phyloP scores from a whole-genome alignment of 2,797 vertebrate species.

The Ibycter americanus region DNA sequence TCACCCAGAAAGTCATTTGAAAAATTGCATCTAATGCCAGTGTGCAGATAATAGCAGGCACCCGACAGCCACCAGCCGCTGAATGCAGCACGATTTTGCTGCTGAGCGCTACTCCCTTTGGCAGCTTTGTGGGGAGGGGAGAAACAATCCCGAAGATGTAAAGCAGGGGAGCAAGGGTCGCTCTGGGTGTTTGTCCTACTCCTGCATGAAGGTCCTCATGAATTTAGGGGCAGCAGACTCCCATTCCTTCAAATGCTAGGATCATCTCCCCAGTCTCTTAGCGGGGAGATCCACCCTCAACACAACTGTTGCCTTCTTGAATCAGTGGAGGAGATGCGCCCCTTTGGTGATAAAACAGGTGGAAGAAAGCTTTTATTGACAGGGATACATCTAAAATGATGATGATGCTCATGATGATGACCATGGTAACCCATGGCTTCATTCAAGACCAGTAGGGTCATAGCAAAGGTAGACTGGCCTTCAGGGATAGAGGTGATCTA shows the following conservation, averaged over 20 bases:
- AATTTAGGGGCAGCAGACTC: neutral
- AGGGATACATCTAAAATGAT: neutral
- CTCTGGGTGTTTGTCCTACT: neutral
- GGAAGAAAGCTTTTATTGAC: neutral
- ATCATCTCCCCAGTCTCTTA: neutral
- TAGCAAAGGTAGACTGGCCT: neutral
- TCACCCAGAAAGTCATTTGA: neutral
- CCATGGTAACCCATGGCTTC: neutral
- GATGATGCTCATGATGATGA: neutral
- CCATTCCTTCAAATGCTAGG: neutral
- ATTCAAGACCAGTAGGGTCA: neutral
- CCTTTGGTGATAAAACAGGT: neutral
- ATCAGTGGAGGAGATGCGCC: neutral
- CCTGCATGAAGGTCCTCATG: neutral
- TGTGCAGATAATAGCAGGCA: neutral
- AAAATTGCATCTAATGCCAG: neutral
- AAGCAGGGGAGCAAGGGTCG: neutral
- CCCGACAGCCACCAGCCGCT: neutral
- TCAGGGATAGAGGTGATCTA: neutral
- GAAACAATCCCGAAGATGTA: neutral
- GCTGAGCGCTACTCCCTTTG: neutral
- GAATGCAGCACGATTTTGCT: neutral
- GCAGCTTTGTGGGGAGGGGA: neutral
- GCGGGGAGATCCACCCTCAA: fast-evolving
- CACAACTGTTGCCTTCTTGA: neutral